Evolutionary conservation across 2,888 invertebrate species (phyloP), one percentile per base, ranked within the genome.

Genomic region (Leistus spinibarbis): DNA sequence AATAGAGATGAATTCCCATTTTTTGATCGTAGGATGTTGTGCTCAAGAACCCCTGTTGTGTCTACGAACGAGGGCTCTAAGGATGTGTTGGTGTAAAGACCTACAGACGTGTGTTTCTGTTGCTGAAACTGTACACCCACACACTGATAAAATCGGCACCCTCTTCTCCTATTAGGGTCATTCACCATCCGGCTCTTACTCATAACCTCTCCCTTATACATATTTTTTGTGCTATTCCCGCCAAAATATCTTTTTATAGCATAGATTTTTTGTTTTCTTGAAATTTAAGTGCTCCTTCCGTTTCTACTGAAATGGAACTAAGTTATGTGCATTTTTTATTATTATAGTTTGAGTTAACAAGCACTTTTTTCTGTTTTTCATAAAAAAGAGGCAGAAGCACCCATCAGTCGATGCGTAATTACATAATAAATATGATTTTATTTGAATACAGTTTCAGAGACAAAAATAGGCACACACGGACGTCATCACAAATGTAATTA

Each of bases 141-240:
- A 20, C 57, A 57, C 60, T 69, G 57, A 60, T 57, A 68, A 57
- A 64, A 64, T 54, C n/a, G 63, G 63, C 54, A 64, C 54, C 54
- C 71, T 22, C 63, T 20, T 71, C 54, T 64, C 71, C 71, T 63
- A 57, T 64, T 63, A 24, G 64, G 71, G 71, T 71, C 64, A 64
- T 71, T 71, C 64, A 64, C 71, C 70, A 71, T 71, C 71, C 71
- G 71, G 71, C 3, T 7, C 10, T 40, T 40, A 10, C 24, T n/a
- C 24, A 24, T 4, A 24, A 24, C 3, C 3, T 24, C 3, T 24
- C 40, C 13, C 40, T 40, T 40, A 40, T 13, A 5, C 13, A n/a
- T 40, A 40, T 2, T 40, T 40, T 40, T 40, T 40, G 40, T 40
- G 40, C 7, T 13, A 7, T 5, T 40, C 40, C 40, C 40, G 40